A percentile compares a stretch with the other conserved stretches of the same genome.
Evolutionary conservation across 2,797 vertebrate species (phyloP).

Genomic region (Choloepus didactylus): DNA sequence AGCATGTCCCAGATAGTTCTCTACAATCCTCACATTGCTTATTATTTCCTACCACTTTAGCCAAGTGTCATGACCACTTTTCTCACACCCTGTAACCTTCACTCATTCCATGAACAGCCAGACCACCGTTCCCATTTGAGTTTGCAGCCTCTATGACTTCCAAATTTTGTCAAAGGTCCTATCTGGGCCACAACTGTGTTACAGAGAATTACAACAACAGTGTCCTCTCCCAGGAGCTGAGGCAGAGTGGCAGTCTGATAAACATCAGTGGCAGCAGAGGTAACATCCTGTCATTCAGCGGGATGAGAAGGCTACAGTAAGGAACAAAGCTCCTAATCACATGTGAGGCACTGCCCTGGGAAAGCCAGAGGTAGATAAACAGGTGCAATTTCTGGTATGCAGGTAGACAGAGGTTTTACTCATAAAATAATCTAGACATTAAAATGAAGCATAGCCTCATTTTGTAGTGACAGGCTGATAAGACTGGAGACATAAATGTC

Average conservation of each 20-base stretch:
- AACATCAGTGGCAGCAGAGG: background rate
- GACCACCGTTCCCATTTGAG: background rate
- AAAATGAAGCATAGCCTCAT: background rate
- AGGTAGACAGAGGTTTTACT: background rate
- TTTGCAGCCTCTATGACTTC: background rate
- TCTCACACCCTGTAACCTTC: background rate
- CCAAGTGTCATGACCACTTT: background rate
- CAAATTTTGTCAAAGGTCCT: background rate
- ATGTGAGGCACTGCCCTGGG: background rate
- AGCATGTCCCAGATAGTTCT: background rate
- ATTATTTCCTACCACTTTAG: background rate
- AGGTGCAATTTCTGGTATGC: background rate
- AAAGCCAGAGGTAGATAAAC: background rate
- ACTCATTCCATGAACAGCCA: background rate
- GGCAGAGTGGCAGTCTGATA: background rate
- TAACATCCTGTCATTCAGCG: background rate
- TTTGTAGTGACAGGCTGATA: background rate
- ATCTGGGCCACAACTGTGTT: background rate
- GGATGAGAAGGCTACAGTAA: background rate
- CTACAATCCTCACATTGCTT: background rate
- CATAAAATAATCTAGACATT: constrained; percentile 2
- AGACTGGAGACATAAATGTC: background rate
- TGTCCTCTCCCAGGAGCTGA: background rate
- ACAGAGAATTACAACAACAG: background rate
- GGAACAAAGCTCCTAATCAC: background rate